Percentiles rank a stretch among this genome's conserved stretches.
phyloP scores from a whole-genome alignment of 2,113 vertebrate genomes.

The Acrocephalus arundinaceus region DNA sequence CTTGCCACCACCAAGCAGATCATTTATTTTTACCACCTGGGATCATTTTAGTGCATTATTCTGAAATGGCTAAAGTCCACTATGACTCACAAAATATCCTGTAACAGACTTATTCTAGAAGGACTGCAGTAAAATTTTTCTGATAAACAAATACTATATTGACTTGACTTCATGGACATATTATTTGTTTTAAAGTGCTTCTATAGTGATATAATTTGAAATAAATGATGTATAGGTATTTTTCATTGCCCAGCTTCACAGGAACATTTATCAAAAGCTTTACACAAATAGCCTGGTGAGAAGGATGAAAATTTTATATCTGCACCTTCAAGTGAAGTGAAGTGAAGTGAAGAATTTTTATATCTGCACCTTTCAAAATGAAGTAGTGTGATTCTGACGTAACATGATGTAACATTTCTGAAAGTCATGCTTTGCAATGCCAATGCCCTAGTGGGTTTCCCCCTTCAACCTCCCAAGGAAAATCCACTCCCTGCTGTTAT shows the following conservation, averaged over 20 bases:
- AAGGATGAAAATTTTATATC: not conserved
- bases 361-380: not conserved
- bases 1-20: not conserved
- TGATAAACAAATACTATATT: not conserved
- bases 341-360: no score
- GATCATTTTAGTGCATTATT: not conserved
- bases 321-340: not conserved
- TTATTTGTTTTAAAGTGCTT: not conserved
- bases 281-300: not conserved
- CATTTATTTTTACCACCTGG: not conserved
- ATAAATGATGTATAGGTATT: not conserved
- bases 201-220: not conserved
- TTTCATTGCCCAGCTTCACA: not conserved
- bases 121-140: not conserved
- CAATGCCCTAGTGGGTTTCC: not conserved
- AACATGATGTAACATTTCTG: not conserved
- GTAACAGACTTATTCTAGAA: not conserved
- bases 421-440: not conserved
- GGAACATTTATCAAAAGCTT: not conserved
- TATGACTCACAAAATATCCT: not conserved
- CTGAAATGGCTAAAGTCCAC: not conserved
- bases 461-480: accelerated
- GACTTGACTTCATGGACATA: not conserved
- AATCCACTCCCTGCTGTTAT: not conserved
- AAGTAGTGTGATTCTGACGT: not conserved